These are phyloP conservation scores for Brachionus plicatilis DNA, from an alignment of 1,140 invertebrate genomes.

Conservation along the genomic window DNA sequence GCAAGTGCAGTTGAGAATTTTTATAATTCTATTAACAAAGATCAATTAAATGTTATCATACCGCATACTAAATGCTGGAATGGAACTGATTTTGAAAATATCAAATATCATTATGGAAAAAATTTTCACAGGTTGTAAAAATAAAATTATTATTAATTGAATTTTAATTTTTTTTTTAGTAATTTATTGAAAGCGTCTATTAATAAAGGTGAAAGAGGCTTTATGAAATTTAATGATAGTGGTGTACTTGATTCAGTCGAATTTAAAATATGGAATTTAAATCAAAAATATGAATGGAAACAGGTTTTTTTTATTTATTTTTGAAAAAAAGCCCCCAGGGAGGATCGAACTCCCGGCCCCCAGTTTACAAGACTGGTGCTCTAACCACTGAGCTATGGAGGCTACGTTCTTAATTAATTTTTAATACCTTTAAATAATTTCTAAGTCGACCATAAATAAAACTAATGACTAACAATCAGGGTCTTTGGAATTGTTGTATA, in stretches of 20 bases:
- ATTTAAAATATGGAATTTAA: constrained; percentile 83
- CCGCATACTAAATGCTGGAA: constrained; percentile 36
- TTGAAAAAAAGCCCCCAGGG: constrained; percentile 43
- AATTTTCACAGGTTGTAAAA: constrained; percentile 60
- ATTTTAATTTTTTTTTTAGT: constrained; percentile 43
- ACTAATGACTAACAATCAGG: constrained; percentile 4
- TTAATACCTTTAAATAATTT: too few relatives aligned
- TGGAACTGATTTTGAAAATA: neutral
- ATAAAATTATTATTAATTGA: too few relatives aligned
- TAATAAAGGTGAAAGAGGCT: neutral
- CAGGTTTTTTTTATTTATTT: constrained; percentile 61
- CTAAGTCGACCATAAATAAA: neutral
- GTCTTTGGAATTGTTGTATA: too few relatives aligned
- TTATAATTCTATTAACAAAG: neutral
- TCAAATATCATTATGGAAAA: constrained; percentile 59
- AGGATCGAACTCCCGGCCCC: constrained; percentile 43
- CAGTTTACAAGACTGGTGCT: constrained; percentile 43
- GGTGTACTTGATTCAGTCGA: constrained; percentile 78
- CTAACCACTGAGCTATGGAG: constrained; percentile 45
- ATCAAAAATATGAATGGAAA: constrained; percentile 74
- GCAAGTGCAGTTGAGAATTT: constrained; percentile 25
- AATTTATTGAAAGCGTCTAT: constrained; percentile 46
- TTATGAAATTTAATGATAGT: constrained; percentile 72
- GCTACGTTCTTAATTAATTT: constrained; percentile 38
- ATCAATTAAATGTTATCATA: constrained; percentile 14